phyloP scores from a whole-genome alignment of 35 echinoderm and acorn worm genomes.

The Strongylocentrotus purpuratus region DNA sequence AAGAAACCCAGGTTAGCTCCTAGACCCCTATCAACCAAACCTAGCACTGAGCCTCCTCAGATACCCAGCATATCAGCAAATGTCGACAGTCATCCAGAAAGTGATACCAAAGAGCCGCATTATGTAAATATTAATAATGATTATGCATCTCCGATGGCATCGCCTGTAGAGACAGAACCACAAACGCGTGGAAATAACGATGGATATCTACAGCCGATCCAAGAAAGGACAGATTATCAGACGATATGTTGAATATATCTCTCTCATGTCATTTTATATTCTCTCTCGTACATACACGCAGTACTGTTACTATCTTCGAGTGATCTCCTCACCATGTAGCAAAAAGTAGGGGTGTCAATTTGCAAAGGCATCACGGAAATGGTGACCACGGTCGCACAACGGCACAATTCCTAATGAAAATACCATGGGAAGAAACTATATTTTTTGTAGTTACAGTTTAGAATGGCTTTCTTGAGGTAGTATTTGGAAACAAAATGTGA shows the following conservation, averaged over 20 bases:
- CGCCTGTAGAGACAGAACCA: background rate
- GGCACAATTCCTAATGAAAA: too few species aligned
- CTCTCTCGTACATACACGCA: too few species aligned
- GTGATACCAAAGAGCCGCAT: background rate
- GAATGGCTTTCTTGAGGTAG: too few species aligned
- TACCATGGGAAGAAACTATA: too few species aligned
- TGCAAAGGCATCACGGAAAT: too few species aligned
- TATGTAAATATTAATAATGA: conserved; percentile 39
- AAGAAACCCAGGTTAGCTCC: conserved; percentile 38
- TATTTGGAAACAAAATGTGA: too few species aligned
- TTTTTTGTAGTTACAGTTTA: too few species aligned
- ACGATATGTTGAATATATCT: background rate
- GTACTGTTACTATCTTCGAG: too few species aligned
- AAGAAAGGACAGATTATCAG: conserved; percentile 10
- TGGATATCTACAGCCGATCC: conserved; percentile 19
- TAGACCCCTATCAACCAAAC: background rate
- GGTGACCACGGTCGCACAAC: too few species aligned
- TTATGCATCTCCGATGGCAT: conserved; percentile 15
- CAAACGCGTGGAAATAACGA: background rate
- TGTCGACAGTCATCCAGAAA: background rate
- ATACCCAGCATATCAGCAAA: background rate
- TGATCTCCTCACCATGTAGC: too few species aligned
- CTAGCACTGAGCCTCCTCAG: background rate
- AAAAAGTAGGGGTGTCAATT: too few species aligned
- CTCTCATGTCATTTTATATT: too few species aligned